Base-by-base conservation (phyloP, 2,113 vertebrate species). In the Cryptomyrus ogoouensis region DNA sequence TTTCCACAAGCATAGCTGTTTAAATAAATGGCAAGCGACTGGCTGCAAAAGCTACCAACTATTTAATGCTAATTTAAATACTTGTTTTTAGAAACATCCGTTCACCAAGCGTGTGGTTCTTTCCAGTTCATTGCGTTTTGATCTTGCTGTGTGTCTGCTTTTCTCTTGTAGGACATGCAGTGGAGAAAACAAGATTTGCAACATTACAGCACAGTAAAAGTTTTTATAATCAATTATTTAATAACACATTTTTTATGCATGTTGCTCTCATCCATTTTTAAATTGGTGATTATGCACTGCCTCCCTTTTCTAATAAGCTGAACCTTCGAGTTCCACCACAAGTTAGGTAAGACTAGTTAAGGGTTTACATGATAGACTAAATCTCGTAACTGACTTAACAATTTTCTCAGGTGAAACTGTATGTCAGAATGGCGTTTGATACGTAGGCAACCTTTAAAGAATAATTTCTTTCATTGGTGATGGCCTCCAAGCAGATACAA, bases 221-320 rank as follows among this genome's bases (percentile, higher is more conserved):
- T 88, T 90, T 92, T 90, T 91, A 91, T 83, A 53, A 90, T 95
- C 58, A 95, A 95, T 95, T 94, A 94, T 93, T 92, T 89, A 95
- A 84, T 52, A 83, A 0, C 74, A 50, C 88, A 87, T 91, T 93
- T 93, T 91, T 92, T 92, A 58, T 93, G 90, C 90, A 91, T 92
- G 91, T 93, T 93, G 92, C 92, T 91, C 92, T 94, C 94, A 94
- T 95, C 89, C 91, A 94, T 94, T 92, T 94, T 95, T 94, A 93
- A 95, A 12, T 53, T 87, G 35, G 49, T 92, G 88, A 90, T 94
- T 93, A 93, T 92, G 90, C 89, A 83, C 90, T 86, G 84, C 89
- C 92, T 53, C 47, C 46, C 39, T 70, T 0, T 56, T 66, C 83
- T 49, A 87, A 90, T 90, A 21, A 88, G 62, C 44, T 88, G 47